A percentile compares a stretch with the other conserved stretches of the same genome.
Conservation (phyloP, 1,140 invertebrate genomes). For the Heliconius hermathena region DNA sequence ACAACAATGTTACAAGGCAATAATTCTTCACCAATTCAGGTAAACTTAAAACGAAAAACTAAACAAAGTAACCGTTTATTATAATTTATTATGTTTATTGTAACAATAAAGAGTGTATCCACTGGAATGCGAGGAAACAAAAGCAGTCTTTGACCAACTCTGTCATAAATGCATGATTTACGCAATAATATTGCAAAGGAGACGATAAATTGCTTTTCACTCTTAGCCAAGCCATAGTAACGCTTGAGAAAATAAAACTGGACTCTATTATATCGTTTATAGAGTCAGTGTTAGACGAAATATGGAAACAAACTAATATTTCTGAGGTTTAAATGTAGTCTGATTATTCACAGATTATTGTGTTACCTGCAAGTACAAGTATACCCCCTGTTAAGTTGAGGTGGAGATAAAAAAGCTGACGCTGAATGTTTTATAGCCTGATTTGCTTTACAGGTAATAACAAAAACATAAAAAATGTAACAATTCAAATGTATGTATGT, state of each 20-base stretch:
- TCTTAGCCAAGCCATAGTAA: slow-evolving; percentile 54
- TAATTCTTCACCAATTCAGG: slow-evolving; percentile 32
- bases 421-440: slow-evolving; percentile 51
- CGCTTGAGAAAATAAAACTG: slow-evolving; percentile 39
- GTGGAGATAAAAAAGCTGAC: slow-evolving; percentile 61
- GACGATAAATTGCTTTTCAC: slow-evolving; percentile 79
- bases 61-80: slow-evolving; percentile 35
- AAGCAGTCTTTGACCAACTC: slow-evolving; percentile 58
- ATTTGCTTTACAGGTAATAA: slow-evolving; percentile 44
- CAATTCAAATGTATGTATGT: neutral
- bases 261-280: slow-evolving; percentile 40
- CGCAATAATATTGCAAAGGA: slow-evolving; percentile 76
- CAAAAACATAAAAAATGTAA: neutral
- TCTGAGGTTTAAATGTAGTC: slow-evolving; percentile 51
- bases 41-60: slow-evolving; percentile 30
- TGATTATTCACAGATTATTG: slow-evolving; percentile 77
- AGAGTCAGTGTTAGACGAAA: slow-evolving; percentile 23
- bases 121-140: slow-evolving; percentile 66
- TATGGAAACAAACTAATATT: slow-evolving; percentile 17
- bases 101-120: slow-evolving; percentile 63
- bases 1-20: neutral
- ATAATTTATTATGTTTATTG: slow-evolving; percentile 50
- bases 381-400: slow-evolving; percentile 76
- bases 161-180: slow-evolving; percentile 82
- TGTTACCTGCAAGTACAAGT: slow-evolving; percentile 49